Conservation (phyloP, 2,888 invertebrate species). For the Machimus rusticus region DNA sequence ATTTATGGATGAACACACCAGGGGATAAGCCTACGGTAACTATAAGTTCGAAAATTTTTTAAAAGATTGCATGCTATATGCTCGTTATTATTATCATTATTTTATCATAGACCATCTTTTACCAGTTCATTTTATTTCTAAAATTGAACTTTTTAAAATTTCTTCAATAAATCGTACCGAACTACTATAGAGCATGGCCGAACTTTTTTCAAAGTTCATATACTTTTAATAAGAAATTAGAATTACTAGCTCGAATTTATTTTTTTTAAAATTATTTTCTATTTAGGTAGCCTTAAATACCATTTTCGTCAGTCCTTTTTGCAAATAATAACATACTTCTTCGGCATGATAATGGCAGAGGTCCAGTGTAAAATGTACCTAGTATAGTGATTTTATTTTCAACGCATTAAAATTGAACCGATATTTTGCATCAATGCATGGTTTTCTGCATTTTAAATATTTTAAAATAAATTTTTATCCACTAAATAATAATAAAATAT, state of each 20-base stretch:
- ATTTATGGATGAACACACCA: slow-evolving; percentile 82
- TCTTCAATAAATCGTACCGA: background rate
- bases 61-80: background rate
- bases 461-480: background rate
- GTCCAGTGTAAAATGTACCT: background rate
- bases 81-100: background rate
- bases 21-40: slow-evolving; percentile 80
- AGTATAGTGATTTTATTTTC: background rate
- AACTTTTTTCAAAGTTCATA: background rate
- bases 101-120: background rate
- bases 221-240: background rate
- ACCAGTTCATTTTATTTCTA: no score
- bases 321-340: no score
- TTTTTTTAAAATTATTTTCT: no score
- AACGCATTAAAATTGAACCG: background rate
- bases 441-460: background rate
- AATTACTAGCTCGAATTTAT: no score
- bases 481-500: background rate
- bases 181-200: background rate
- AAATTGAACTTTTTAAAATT: background rate
- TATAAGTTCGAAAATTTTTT: slow-evolving; percentile 20
- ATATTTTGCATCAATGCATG: background rate
- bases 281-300: no score
- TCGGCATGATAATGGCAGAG: background rate
- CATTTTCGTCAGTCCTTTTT: no score